Evolutionary conservation across 2,113 vertebrate genomes (phyloP), one percentile per base, ranked within the genome.

Genomic region (Theropithecus gelada): DNA sequence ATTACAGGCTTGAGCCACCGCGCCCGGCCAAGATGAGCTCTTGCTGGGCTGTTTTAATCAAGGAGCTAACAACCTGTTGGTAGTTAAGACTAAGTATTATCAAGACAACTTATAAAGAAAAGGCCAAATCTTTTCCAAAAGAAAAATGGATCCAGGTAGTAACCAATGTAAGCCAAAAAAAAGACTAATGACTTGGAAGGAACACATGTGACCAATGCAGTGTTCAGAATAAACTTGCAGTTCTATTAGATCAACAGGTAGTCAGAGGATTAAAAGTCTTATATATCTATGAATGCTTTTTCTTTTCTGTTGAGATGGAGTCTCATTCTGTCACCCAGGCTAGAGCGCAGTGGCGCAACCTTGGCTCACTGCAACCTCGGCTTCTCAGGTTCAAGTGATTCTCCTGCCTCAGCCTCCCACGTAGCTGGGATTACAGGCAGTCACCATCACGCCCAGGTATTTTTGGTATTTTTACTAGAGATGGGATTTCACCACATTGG

Each of bases 51-150:
- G 17, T 78, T 91, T 8, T 45, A 40, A 90, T 89, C 64, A 93
- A 68, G 45, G 66, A 83, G 50, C 79, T 95, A 93, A 89, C 8
- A 50, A 76, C 16, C 17, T 93, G 9, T 66, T n/a, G 23, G n/a
- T 88, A 87, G 52, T 90, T 12, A 93, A 17, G 38, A 61, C 59
- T 87, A 83, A 83, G 23, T 68, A 66, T 50, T 35, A 75, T 45
- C 73, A 80, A 90, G 57, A 70, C 52, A 23, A 90, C 38, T 70
- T n/a, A 87, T 30, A 80, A 96, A 59, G n/a, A 75, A 61, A 90
- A 91, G 50, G 45, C 30, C 68, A 93, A 91, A 92, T 6, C 55
- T 93, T 84, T 80, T 38, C 64, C n/a, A 35, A 94, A 92, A 89
- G 30, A 3, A 70, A 93, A 97, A 93, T 27, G 18, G 10, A 25